Percentiles rank a stretch among this genome's conserved stretches.
phyloP scores from a whole-genome alignment of 92 coral and sea anemone genomes.

The Palythoa caribaeorum region DNA sequence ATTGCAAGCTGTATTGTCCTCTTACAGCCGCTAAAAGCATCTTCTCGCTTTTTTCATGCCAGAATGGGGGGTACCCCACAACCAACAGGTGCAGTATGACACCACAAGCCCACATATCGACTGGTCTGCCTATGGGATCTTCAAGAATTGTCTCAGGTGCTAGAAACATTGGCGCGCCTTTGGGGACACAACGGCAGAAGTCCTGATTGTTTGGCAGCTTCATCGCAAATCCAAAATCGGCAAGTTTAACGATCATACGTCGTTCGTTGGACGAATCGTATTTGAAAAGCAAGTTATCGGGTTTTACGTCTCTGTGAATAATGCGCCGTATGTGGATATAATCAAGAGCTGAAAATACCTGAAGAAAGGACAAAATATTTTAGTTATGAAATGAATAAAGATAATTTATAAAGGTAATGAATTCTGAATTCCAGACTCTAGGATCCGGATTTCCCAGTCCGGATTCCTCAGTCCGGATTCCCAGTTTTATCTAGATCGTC shows the following conservation, averaged over 20 bases:
- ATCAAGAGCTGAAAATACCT: conserved; percentile 84
- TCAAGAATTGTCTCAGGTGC: conserved; percentile 97
- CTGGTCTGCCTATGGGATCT: conserved; percentile 87
- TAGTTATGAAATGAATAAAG: not conserved
- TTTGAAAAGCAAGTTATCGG: conserved; percentile 88
- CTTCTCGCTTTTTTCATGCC: conserved; percentile 84
- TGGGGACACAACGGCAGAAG: conserved; percentile 74
- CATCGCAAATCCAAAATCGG: conserved; percentile 91
- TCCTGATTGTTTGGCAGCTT: conserved; percentile 72
- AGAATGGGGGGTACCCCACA: conserved; percentile 97
- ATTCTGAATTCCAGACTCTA: too few species aligned
- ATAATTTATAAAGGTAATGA: too few species aligned
- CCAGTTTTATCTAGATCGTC: too few species aligned
- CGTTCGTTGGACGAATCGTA: conserved; percentile 49
- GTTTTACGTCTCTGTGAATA: conserved; percentile 92
- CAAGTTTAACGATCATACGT: conserved; percentile 79
- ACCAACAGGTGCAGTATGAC: conserved; percentile 79
- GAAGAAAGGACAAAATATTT: not conserved
- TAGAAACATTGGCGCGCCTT: conserved; percentile 96
- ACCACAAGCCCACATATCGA: conserved; percentile 97
- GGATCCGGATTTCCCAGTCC: too few species aligned
- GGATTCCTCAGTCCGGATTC: too few species aligned
- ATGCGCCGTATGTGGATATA: conserved; percentile 85
- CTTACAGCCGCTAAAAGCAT: conserved; percentile 85
- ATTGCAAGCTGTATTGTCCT: conserved; percentile 74